These are phyloP conservation scores for Dreissena rostriformis DNA, from an alignment of 1,140 invertebrate genomes.

Conservation along the genomic window DNA sequence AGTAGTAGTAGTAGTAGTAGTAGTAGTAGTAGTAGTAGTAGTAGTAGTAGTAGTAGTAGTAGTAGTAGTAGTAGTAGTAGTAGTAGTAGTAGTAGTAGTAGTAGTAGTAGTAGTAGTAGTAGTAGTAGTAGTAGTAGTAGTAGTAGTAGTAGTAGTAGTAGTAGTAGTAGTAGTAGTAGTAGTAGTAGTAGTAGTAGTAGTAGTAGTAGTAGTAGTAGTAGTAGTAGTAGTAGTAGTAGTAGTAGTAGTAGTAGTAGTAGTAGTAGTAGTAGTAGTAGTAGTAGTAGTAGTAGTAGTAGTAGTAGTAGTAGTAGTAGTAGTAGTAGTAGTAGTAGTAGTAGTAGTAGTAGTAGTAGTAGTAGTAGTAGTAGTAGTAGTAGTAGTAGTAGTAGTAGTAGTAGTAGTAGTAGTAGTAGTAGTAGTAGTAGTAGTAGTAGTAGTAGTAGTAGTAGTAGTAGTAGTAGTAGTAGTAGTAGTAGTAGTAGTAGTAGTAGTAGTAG, in stretches of 20 bases:
- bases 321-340: constrained; percentile 8
- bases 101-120: constrained; percentile 7
- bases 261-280: constrained; percentile 8
- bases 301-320: constrained; percentile 7
- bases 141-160: constrained; percentile 8
- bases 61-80: constrained; percentile 7
- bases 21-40: constrained; percentile 8
- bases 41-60: constrained; percentile 7
- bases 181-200: constrained; percentile 7
- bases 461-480: constrained; percentile 7
- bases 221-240: constrained; percentile 7
- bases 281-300: constrained; percentile 7
- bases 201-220: constrained; percentile 8
- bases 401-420: constrained; percentile 7
- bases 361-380: constrained; percentile 7
- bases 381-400: constrained; percentile 8
- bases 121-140: constrained; percentile 7
- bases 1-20: constrained; percentile 7
- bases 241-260: constrained; percentile 7
- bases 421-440: constrained; percentile 7
- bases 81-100: constrained; percentile 8
- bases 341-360: constrained; percentile 7
- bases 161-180: constrained; percentile 7
- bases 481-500: constrained; percentile 7
- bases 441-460: constrained; percentile 8